Base-by-base conservation (phyloP, 2,888 invertebrate species). In the Cephus runcator region DNA sequence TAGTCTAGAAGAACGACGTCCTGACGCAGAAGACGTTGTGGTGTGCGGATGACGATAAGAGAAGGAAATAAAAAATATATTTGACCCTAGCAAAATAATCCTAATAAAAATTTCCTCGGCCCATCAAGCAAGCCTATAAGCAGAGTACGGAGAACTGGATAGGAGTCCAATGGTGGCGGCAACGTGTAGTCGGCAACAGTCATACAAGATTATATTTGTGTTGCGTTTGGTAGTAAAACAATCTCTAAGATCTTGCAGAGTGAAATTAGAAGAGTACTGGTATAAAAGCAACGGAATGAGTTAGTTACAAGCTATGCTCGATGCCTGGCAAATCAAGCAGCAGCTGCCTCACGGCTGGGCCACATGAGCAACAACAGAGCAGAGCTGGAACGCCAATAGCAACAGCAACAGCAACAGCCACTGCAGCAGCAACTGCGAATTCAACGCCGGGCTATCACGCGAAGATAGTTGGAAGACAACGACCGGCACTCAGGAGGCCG, bases 401-500 rank as follows among this genome's bases (percentile, higher is more conserved):
- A 40, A 40, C 15, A 40, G 15, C 40, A 40, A 40, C 15, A 40
- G 75, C 78, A 73, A 75, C 35, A 56, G 79, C 77, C 73, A 71
- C 78, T 56, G 74, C 77, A 80, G 76, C 83, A 84, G 82, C 84
- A 79, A 84, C 79, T 79, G 73, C 68, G 68, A 69, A 35, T 74
- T 69, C 77, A 79, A 82, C 80, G 79, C 73, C 35, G 73, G 75
- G 77, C 73, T 84, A 82, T 84, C 84, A 80, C 81, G 83, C 82
- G 77, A 85, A 74, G 34, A 74, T 74, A 35, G 74, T 34, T 74
- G 31, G 74, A 33, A 34, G 35, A 74, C 68, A 88, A 88, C 88
- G 89, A 88, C 87, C 85, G 83, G 84, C 87, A 89, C 87, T 90
- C 88, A 88, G 80, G 81, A 82, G 87, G 85, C 87, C 87, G 87